phyloP scores from a whole-genome alignment of 2,113 vertebrate genomes.

The Megaleporinus macrocephalus region DNA sequence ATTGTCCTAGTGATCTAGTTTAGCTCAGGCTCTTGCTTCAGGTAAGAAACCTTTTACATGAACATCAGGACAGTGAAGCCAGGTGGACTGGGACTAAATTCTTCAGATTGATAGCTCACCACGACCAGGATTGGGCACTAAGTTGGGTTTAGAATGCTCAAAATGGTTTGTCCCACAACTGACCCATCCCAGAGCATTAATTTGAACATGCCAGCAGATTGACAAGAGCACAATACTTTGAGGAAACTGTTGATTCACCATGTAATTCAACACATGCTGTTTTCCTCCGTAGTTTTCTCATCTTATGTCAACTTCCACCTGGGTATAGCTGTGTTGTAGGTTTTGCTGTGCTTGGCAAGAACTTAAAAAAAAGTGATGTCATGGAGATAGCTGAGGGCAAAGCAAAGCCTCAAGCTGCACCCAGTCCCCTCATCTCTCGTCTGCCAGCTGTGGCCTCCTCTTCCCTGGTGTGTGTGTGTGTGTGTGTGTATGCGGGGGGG shows the following conservation, averaged over 20 bases:
- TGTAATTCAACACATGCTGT: too few species aligned
- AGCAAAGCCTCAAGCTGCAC: neutral
- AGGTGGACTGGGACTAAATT: too few species aligned
- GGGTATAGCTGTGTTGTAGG: neutral
- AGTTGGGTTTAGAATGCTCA: too few species aligned
- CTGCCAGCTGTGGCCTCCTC: neutral
- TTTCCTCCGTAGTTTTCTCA: too few species aligned
- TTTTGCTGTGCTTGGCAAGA: constrained; percentile 6
- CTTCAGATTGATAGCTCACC: too few species aligned
- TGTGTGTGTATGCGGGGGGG: constrained; percentile 2
- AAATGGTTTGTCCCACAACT: neutral
- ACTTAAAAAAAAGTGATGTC: neutral
- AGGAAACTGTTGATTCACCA: neutral
- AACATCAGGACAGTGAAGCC: too few species aligned
- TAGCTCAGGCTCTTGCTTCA: too few species aligned
- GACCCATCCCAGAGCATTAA: neutral
- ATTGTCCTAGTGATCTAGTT: too few species aligned
- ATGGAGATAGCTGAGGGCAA: constrained; percentile 1
- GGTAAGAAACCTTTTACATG: too few species aligned
- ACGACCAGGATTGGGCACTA: too few species aligned
- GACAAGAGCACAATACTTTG: neutral
- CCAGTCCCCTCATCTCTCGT: neutral
- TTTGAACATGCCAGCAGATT: neutral
- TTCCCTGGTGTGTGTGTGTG: neutral
- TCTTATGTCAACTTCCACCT: neutral